phyloP scores from a whole-genome alignment of 2,113 vertebrate genomes.

The Oreochromis niloticus region DNA sequence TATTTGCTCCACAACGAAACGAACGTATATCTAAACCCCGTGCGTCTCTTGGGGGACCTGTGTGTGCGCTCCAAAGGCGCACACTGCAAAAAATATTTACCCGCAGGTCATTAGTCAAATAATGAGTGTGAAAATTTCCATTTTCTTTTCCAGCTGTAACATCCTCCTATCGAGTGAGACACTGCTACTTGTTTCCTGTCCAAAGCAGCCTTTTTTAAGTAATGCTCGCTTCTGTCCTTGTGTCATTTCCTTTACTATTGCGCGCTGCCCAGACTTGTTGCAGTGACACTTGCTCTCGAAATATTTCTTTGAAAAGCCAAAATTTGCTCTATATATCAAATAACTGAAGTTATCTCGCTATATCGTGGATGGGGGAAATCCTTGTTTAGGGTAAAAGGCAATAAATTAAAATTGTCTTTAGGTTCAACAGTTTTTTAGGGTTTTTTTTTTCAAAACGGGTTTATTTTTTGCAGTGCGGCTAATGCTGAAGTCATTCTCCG shows the following conservation, averaged over 20 bases:
- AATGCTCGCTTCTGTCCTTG: background rate
- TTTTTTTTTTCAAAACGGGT: background rate
- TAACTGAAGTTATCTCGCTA: background rate
- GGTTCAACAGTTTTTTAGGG: background rate
- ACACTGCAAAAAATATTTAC: constrained; percentile 35
- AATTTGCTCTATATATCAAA: background rate
- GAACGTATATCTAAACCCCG: background rate
- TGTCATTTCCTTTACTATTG: background rate
- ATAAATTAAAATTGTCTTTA: background rate
- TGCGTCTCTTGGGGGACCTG: constrained; percentile 6
- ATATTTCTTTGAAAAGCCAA: background rate
- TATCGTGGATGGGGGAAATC: background rate
- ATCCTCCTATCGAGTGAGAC: background rate
- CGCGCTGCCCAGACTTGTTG: background rate
- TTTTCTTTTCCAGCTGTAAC: background rate
- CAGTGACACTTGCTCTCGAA: background rate
- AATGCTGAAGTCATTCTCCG: constrained; percentile 48
- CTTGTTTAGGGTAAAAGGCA: background rate
- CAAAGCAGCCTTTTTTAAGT: background rate
- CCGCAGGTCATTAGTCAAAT: background rate
- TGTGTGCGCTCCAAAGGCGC: constrained; percentile 11
- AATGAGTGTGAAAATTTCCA: background rate
- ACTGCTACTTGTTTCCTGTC: background rate
- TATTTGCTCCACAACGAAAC: background rate
- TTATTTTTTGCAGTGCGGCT: constrained; percentile 44